phyloP scores from a whole-genome alignment of 2,113 vertebrate species.

The cattle (Bos taurus) region ARS-UCD2.0 NC_037328.1:47022001-47022500 shows the following conservation, averaged over 20 bases:
- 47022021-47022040: conserved; percentile 16
- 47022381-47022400: conserved; percentile 57
- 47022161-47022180: conserved; percentile 44
- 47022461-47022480: background rate
- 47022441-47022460: conserved; percentile 32
- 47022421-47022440: conserved; percentile 42
- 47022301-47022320: conserved; percentile 36
- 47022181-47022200: background rate
- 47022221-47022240: conserved; percentile 51
- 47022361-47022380: conserved; percentile 17
- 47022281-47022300: conserved; percentile 57
- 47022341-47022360: background rate
- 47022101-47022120: conserved; percentile 20
- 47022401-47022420: conserved; percentile 15
- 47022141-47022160: conserved; percentile 11
- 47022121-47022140: conserved; percentile 29
- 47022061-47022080: conserved; percentile 29
- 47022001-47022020: background rate
- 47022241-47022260: conserved; percentile 30
- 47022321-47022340: conserved; percentile 32
- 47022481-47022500: background rate
- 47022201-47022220: conserved; percentile 32
- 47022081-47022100: conserved; percentile 29
- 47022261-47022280: conserved; percentile 35
- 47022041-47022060: conserved; percentile 47